Conservation (phyloP, 53 echinoderm and acorn worm species). For the Pentamera pediparva region DNA sequence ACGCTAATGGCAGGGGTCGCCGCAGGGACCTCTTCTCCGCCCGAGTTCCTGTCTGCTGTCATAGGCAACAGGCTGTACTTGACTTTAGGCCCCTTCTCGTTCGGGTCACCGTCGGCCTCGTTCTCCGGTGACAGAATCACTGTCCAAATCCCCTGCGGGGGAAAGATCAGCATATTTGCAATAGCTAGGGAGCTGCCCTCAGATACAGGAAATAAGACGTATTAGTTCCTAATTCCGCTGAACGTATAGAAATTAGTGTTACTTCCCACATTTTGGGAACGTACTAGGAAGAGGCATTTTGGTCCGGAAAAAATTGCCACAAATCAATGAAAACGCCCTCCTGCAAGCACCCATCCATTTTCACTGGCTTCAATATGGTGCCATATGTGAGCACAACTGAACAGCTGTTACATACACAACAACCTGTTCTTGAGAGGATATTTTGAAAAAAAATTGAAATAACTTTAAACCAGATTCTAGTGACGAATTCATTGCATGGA, state of each 20-base stretch:
- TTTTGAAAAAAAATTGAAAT: too few relatives aligned
- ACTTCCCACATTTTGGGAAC: conserved; percentile 23
- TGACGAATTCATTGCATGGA: too few relatives aligned
- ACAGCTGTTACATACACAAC: conserved; percentile 34
- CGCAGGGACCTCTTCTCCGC: conserved; percentile 84
- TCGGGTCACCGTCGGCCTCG: conserved; percentile 75
- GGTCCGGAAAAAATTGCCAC: not conserved
- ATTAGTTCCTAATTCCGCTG: conserved; percentile 30
- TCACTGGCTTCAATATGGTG: conserved; percentile 22
- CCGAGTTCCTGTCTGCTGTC: conserved; percentile 96
- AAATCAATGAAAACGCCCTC: not conserved
- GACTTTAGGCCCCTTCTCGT: conserved; percentile 83
- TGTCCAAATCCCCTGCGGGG: conserved; percentile 99
- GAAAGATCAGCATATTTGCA: conserved; percentile 84
- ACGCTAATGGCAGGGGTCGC: conserved; percentile 47
- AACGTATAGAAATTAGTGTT: conserved; percentile 17
- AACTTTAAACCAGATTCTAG: too few relatives aligned
- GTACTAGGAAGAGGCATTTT: conserved; percentile 17
- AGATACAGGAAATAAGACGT: conserved; percentile 8
- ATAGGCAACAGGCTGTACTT: conserved; percentile 99
- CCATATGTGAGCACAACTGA: conserved; percentile 32
- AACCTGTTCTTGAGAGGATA: too few relatives aligned
- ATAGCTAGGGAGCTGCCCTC: conserved; percentile 2
- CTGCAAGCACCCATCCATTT: not conserved
- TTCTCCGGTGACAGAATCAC: conserved; percentile 94